Conservation (phyloP, 2,888 invertebrate species). For the Chydorus sphaericus region DNA sequence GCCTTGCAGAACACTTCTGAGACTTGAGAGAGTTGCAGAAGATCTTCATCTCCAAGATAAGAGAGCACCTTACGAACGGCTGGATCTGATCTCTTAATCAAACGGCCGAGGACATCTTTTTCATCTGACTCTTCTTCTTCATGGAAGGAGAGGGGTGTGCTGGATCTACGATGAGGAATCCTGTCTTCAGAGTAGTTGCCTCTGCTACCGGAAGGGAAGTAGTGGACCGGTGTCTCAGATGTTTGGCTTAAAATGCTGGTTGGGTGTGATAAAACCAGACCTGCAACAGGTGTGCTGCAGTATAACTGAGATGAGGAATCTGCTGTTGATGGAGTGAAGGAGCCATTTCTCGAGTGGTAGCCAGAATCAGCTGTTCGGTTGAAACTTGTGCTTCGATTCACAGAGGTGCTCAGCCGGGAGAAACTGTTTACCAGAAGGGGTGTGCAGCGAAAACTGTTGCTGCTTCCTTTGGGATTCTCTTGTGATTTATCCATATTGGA, state of each 20-base stretch:
- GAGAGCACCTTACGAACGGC: background rate
- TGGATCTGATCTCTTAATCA: background rate
- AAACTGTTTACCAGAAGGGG: background rate
- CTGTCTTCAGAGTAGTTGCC: background rate
- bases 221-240: background rate
- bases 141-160: background rate
- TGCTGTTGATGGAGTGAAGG: background rate
- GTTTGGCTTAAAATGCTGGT: background rate
- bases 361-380: constrained; percentile 1
- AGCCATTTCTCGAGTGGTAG: background rate
- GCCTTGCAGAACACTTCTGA: background rate
- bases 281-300: background rate
- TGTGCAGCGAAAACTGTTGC: no score
- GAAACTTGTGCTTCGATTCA: background rate
- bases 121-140: background rate
- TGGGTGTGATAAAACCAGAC: background rate
- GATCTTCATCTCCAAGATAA: background rate
- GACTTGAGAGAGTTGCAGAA: background rate
- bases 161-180: background rate
- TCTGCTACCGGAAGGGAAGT: background rate
- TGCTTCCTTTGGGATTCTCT: no score
- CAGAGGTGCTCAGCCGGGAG: background rate
- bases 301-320: background rate
- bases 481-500: no score
- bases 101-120: background rate